Conservation (phyloP, 2,113 vertebrate species). For the Neodon shergylaensis region DNA sequence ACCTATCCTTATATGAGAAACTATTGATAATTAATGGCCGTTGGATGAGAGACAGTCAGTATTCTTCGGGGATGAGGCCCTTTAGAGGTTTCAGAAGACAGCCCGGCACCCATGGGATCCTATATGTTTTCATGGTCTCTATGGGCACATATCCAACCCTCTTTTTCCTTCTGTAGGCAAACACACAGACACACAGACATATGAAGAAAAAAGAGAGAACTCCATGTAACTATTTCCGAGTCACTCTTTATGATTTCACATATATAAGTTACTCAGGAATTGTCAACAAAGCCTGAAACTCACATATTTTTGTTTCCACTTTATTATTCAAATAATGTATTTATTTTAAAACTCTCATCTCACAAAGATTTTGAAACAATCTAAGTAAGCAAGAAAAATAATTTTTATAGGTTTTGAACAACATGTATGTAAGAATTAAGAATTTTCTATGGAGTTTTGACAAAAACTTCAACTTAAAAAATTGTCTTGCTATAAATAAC, state of each 20-base stretch:
- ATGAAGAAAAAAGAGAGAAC: neutral
- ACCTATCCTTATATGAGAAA: neutral
- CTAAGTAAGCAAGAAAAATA: neutral
- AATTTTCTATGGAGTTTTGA: neutral
- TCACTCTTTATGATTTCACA: neutral
- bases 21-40: neutral
- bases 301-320: neutral
- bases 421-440: neutral
- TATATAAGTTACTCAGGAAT: neutral
- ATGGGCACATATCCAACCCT: neutral
- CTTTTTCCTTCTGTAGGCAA: neutral
- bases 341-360: neutral
- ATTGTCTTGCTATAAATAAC: neutral
- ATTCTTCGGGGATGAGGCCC: too few relatives aligned
- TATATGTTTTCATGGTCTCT: neutral
- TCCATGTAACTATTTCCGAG: neutral
- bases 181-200: neutral
- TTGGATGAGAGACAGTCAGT: neutral
- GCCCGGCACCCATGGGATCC: neutral
- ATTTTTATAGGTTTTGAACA: constrained; percentile 13
- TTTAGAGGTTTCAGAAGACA: neutral
- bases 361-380: neutral
- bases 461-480: neutral
- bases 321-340: neutral
- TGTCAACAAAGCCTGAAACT: neutral